These are phyloP conservation scores for Temnothorax ravouxi DNA, from an alignment of 2,888 invertebrate genomes.

Conservation along the genomic window DNA sequence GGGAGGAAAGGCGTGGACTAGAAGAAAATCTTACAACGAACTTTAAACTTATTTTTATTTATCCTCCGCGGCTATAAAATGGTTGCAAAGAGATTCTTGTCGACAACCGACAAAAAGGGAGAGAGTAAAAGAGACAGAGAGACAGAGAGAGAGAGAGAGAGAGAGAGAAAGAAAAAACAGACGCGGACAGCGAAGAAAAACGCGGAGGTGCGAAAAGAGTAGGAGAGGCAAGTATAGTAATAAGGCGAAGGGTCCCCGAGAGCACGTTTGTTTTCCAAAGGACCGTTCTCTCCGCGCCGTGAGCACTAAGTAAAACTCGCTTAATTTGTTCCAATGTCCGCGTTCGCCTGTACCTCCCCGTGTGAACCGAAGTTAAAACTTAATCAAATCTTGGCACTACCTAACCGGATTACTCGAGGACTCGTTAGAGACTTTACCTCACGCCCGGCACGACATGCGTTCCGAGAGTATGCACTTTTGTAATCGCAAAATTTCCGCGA, in stretches of 20 bases:
- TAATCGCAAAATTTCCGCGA: slow-evolving; percentile 56
- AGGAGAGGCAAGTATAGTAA: slow-evolving; percentile 27
- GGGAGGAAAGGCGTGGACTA: slow-evolving; percentile 8
- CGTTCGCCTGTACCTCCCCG: slow-evolving; percentile 56
- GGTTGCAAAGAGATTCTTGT: slow-evolving; percentile 57
- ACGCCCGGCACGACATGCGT: slow-evolving; percentile 29
- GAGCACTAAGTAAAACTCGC: slow-evolving; percentile 77
- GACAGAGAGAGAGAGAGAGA: slow-evolving; percentile 20
- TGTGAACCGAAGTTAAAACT: slow-evolving; percentile 77
- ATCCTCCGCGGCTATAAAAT: slow-evolving; percentile 58
- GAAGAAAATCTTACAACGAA: slow-evolving; percentile 28
- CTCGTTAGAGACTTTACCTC: slow-evolving; percentile 60
- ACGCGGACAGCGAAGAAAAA: slow-evolving; percentile 48
- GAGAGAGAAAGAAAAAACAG: slow-evolving; percentile 23
- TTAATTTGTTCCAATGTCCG: slow-evolving; percentile 79
- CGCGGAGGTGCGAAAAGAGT: slow-evolving; percentile 35
- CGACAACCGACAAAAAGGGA: slow-evolving; percentile 31
- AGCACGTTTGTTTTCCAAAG: slow-evolving; percentile 77
- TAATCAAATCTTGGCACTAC: slow-evolving; percentile 77
- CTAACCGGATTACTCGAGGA: slow-evolving; percentile 64
- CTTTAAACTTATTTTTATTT: slow-evolving; percentile 60
- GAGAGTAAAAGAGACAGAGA: slow-evolving; percentile 7
- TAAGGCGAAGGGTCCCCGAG: slow-evolving; percentile 71
- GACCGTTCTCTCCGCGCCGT: slow-evolving; percentile 59
- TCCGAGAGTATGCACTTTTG: slow-evolving; percentile 56